Base-by-base conservation (phyloP, 2,797 vertebrate genomes). In the Gephyroberyx darwinii region DNA sequence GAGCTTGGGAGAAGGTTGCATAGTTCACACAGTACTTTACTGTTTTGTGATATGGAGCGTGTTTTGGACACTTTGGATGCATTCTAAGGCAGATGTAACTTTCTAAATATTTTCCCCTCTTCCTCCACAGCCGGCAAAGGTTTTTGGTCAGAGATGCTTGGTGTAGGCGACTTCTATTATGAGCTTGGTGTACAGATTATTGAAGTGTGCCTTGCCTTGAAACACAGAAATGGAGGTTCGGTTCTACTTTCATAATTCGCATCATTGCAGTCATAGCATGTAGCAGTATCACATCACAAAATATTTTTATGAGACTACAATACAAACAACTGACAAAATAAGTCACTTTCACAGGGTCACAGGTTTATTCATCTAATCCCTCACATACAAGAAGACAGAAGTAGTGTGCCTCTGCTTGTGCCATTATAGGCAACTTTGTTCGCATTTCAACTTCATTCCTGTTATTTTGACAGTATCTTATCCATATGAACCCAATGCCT, bases 121-220 rank as follows among this genome's bases (percentile, higher is more conserved):
- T 43, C 51, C 2, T 55, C 19, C 50, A 86, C 84, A 98, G 97
- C 97, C 72, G 97, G 97, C 0, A 99, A 99, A 95, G 98, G 98
- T 8, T 99, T 99, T 83, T 99, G 98, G 98, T 98, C 98, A 0
- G 97, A 99, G 92, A 97, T 99, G 97, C 90, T 99, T 3, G 97
- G 98, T 0, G 96, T 98, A 0, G 98, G 98, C 45, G 98, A 99
- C 80, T 99, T 99, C 83, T 99, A 99, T 89, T 99, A 99, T 4
- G 98, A 99, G 72, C 93, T 99, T 1, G 98, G 98, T 0, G 98
- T 99, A 16, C 98, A 99, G 92, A 98, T 99, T 60, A 94, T 99
- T 41, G 97, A 99, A 91, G 98, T 98, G 35, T 99, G 98, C 71
- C 92, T 99, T 66, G 98, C 98, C 8, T 90, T 99, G 71, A 97